Evolutionary conservation across 1,140 invertebrate genomes (phyloP).

Genomic region (Bombus waltoni): DNA sequence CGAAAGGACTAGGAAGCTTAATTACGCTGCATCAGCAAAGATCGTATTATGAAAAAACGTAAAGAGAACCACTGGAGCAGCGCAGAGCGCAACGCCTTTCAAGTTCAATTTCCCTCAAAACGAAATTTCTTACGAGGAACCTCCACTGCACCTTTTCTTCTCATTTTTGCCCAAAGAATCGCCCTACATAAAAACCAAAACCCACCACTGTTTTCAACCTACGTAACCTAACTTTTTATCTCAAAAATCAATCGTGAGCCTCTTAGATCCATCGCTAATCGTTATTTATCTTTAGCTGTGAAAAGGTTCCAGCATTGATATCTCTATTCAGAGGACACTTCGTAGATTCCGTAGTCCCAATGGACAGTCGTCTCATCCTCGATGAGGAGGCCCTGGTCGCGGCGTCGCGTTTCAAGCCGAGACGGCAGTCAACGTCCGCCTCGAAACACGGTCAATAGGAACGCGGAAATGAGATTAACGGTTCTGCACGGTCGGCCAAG

Average conservation of each 20-base stretch:
- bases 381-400: background rate
- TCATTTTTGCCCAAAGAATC: constrained; percentile 1
- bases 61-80: background rate
- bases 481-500: constrained; percentile 40
- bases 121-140: background rate
- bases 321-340: background rate
- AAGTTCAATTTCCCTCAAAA: constrained; percentile 7
- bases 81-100: background rate
- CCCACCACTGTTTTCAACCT: background rate
- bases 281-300: background rate
- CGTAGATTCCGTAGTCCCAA: background rate
- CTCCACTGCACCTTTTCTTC: background rate
- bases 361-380: background rate
- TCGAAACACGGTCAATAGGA: constrained; percentile 54
- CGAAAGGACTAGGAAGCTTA: background rate
- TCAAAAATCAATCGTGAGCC: background rate
- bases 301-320: too few relatives aligned
- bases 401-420: constrained; percentile 48
- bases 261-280: background rate
- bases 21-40: background rate
- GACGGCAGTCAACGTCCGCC: constrained; percentile 59
- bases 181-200: background rate
- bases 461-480: constrained; percentile 66
- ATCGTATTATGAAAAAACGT: too few relatives aligned
- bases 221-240: background rate